phyloP scores from a whole-genome alignment of 1,140 invertebrate genomes.

The Rhynchophorus ferrugineus region DNA sequence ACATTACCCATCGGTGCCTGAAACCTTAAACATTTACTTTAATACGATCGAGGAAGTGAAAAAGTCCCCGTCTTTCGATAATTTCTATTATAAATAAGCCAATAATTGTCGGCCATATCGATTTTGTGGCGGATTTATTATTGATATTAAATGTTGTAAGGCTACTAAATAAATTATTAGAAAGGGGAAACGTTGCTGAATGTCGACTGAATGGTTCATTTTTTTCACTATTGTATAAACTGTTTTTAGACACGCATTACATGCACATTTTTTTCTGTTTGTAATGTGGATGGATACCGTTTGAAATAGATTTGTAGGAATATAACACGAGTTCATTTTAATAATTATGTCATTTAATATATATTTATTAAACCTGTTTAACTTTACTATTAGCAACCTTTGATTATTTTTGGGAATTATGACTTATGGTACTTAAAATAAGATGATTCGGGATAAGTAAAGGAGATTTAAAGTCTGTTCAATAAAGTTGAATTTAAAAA shows the following conservation, averaged over 20 bases:
- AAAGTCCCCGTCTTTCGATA: background rate
- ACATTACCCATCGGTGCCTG: background rate
- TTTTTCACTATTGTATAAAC: background rate
- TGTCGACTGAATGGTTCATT: background rate
- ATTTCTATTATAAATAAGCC: slow-evolving; percentile 3
- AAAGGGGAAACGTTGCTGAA: background rate
- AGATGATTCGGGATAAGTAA: no score
- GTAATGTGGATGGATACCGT: no score
- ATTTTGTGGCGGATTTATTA: background rate
- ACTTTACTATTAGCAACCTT: no score
- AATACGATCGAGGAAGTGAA: background rate
- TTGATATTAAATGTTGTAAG: background rate
- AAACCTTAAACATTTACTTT: background rate
- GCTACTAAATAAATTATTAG: slow-evolving; percentile 5
- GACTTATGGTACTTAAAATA: no score
- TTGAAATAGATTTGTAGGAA: no score
- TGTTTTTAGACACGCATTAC: background rate
- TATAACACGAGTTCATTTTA: no score
- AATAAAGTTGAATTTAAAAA: no score
- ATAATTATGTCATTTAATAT: no score
- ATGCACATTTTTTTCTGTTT: no score
- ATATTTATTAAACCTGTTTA: no score
- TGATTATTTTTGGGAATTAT: no score
- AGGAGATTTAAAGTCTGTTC: no score
- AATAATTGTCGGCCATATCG: slow-evolving; percentile 1